Evolutionary conservation across 2,797 vertebrate species (phyloP).

Genomic region (Cyclura pinguis): DNA sequence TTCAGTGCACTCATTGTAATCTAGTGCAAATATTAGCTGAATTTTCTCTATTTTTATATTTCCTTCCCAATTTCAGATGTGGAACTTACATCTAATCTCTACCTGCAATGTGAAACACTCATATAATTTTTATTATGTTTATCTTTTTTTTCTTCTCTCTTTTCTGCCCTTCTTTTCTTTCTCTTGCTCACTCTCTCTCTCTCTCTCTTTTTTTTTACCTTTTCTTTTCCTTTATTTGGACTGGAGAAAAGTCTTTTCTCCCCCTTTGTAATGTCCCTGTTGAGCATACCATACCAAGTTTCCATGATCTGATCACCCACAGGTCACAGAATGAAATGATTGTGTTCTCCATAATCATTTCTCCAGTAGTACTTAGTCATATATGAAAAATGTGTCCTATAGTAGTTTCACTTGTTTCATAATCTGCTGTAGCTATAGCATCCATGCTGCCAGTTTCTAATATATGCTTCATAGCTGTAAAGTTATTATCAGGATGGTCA

Average conservation of each 20-base stretch:
- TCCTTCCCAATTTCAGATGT: not conserved
- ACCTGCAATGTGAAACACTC: no score
- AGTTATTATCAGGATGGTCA: no score
- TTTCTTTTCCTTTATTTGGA: not conserved
- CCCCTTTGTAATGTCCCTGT: not conserved
- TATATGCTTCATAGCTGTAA: not conserved
- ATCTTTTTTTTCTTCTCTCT: not conserved
- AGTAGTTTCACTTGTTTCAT: not conserved
- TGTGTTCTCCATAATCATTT: not conserved
- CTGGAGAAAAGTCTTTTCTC: no score
- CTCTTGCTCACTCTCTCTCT: not conserved
- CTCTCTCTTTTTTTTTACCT: not conserved
- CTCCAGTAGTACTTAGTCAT: not conserved
- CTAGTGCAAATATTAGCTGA: not conserved
- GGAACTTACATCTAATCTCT: not conserved
- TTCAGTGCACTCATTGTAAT: not conserved
- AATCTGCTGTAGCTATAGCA: not conserved
- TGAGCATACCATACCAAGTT: not conserved
- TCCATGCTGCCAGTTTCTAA: not conserved
- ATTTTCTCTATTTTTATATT: not conserved
- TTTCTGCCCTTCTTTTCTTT: not conserved
- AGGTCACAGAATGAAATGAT: not conserved
- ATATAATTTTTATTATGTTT: not conserved
- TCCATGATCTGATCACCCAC: not conserved
- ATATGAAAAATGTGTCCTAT: not conserved